A percentile compares a stretch with the other conserved stretches of the same genome.
These are phyloP conservation scores for Rousettus leschenaultii DNA, from an alignment of 2,113 vertebrate genomes.

Conservation along the genomic window DNA sequence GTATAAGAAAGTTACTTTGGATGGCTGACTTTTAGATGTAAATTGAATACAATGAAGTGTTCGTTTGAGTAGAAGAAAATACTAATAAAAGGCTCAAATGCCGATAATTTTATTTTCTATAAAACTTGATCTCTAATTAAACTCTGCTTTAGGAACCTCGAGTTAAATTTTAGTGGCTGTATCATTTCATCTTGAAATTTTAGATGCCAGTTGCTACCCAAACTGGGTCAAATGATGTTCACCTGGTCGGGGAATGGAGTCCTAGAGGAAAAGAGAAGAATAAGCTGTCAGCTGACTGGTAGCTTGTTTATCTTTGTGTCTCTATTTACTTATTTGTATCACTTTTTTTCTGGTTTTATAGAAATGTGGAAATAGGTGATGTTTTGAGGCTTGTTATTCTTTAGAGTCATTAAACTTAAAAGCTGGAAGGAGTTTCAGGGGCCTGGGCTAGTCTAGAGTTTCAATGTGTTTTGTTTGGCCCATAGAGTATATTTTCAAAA, in stretches of 20 bases:
- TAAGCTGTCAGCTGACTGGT: background rate
- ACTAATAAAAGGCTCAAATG: background rate
- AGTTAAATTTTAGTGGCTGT: conserved; percentile 2
- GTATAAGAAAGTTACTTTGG: background rate
- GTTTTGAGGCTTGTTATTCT: conserved; percentile 1
- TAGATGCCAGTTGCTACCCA: background rate
- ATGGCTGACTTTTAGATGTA: background rate
- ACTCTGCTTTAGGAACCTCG: background rate
- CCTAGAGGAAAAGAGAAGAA: background rate
- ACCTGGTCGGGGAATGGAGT: background rate
- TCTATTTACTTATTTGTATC: conserved; percentile 21
- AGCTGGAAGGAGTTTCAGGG: background rate
- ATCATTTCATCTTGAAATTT: conserved; percentile 28
- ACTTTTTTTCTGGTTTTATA: background rate
- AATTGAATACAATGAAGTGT: background rate
- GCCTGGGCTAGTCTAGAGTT: background rate
- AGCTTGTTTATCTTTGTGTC: background rate
- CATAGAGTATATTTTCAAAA: background rate
- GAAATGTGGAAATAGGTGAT: conserved; percentile 7
- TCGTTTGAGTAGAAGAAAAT: conserved; percentile 29
- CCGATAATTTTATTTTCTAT: conserved; percentile 33
- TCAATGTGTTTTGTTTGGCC: background rate
- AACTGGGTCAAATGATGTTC: background rate
- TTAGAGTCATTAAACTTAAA: background rate
- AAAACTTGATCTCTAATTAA: conserved; percentile 14